Evolutionary conservation across 2,113 vertebrate genomes (phyloP).

Genomic region (Paradoxurus hermaphroditus): DNA sequence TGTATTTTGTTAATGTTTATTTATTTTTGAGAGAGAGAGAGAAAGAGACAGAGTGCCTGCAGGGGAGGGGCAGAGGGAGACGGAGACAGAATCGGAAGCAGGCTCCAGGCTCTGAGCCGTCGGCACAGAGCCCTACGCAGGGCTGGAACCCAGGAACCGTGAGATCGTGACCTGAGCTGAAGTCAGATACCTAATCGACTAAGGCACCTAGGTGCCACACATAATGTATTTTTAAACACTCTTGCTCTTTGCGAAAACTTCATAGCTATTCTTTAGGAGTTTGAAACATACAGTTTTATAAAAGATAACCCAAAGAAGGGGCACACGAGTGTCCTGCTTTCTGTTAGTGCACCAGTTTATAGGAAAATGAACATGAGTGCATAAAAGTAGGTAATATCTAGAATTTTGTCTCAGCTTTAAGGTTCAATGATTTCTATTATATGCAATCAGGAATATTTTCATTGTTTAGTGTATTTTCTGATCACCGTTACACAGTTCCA

Average conservation of each 20-base stretch:
- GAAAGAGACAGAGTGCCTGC: neutral
- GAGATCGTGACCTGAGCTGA: neutral
- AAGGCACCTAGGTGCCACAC: neutral
- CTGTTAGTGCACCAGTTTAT: neutral
- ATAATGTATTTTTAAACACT: neutral
- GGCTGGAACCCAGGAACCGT: neutral
- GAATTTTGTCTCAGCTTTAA: neutral
- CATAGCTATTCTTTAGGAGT: neutral
- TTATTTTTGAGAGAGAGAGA: neutral
- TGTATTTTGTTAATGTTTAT: neutral
- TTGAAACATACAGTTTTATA: neutral
- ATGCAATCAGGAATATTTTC: neutral
- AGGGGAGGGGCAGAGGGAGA: neutral
- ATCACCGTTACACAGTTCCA: neutral
- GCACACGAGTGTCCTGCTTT: neutral
- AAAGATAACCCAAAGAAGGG: neutral
- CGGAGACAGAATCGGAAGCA: neutral
- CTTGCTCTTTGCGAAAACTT: neutral
- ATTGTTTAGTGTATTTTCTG: neutral
- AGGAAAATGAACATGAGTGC: neutral
- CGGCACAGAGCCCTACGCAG: rapidly evolving
- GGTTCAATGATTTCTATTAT: neutral
- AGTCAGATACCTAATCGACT: neutral
- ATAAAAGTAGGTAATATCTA: neutral
- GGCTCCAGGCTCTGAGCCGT: neutral